A percentile compares a stretch with the other conserved stretches of the same genome.
phyloP scores from a whole-genome alignment of 2,797 vertebrate species.

The Mus caroli region DNA sequence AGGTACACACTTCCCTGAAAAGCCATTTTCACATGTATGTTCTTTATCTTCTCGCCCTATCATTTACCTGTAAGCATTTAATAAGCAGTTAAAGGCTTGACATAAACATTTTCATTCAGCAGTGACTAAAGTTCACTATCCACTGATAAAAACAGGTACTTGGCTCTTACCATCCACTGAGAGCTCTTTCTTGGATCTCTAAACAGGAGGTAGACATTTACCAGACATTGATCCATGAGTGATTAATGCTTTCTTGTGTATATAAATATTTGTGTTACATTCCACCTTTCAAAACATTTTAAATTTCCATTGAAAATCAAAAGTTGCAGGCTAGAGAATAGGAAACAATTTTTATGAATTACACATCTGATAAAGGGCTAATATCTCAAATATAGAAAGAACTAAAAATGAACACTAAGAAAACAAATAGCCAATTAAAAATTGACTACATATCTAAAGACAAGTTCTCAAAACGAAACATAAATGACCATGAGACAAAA shows the following conservation, averaged over 20 bases:
- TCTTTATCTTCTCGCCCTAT: background rate
- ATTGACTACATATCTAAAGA: background rate
- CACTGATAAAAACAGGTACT: background rate
- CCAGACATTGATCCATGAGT: background rate
- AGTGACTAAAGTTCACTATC: background rate
- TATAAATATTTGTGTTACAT: background rate
- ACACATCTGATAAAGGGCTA: background rate
- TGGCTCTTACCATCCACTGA: background rate
- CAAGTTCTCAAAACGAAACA: background rate
- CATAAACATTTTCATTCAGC: background rate
- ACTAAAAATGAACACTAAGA: background rate
- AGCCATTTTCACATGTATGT: background rate
- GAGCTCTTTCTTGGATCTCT: background rate
- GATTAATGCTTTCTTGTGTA: background rate
- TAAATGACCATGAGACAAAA: background rate
- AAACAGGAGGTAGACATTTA: background rate
- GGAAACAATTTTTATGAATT: background rate
- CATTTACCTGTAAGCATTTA: conserved; percentile 51
- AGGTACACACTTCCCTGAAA: background rate
- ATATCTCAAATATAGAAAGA: background rate
- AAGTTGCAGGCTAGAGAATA: background rate
- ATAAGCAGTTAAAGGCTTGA: background rate
- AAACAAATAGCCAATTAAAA: background rate
- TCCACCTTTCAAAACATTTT: background rate
- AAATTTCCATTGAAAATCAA: background rate